These are phyloP conservation scores for Ceratotherium simum DNA, from an alignment of 2,113 vertebrate species.

Conservation along the genomic window DNA sequence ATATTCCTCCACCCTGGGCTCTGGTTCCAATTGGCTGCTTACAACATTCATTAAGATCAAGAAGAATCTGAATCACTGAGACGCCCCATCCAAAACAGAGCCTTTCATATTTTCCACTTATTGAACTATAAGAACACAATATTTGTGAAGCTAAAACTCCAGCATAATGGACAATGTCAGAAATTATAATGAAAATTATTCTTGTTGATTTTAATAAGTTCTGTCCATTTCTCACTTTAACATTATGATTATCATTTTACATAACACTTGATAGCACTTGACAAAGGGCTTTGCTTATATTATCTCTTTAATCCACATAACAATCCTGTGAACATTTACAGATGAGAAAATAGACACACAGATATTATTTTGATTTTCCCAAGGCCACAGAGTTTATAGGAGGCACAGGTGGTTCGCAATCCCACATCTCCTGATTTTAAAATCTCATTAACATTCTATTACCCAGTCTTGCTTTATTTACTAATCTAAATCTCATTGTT, in stretches of 20 bases:
- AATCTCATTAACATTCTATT: conserved; percentile 39
- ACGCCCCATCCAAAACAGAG: neutral
- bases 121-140: neutral
- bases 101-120: neutral
- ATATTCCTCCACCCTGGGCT: neutral
- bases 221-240: conserved; percentile 20
- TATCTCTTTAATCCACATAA: conserved; percentile 39
- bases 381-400: neutral
- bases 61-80: neutral
- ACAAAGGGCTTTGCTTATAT: neutral
- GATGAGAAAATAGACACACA: conserved; percentile 16
- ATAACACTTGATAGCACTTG: conserved; percentile 22
- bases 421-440: conserved; percentile 45
- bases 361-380: conserved; percentile 43
- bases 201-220: conserved; percentile 20
- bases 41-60: neutral
- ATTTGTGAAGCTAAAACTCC: neutral
- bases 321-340: conserved; percentile 31
- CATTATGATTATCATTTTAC: neutral
- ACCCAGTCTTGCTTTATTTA: conserved; percentile 34
- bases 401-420: neutral
- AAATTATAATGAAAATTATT: neutral
- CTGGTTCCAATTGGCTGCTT: neutral
- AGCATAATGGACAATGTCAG: neutral
- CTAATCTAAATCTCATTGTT: conserved; percentile 19